Evolutionary conservation across 2,113 vertebrate species (phyloP).

Genomic region (Apistogramma diplotaenia): DNA sequence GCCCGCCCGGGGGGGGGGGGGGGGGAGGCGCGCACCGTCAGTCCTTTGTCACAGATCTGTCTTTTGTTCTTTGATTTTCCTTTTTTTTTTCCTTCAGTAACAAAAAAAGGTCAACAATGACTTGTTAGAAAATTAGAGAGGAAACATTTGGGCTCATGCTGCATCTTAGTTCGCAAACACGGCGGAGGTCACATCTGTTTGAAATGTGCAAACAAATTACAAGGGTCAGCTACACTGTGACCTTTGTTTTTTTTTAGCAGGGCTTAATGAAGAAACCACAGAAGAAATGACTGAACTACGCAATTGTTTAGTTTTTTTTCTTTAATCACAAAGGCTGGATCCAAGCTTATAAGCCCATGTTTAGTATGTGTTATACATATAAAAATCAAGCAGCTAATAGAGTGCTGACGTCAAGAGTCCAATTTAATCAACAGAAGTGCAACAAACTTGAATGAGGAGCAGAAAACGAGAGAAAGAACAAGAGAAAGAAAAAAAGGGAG

Average conservation of each 20-base stretch:
- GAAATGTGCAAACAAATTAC: not conserved
- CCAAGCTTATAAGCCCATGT: not conserved
- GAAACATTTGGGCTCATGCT: not conserved
- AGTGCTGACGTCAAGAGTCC: not conserved
- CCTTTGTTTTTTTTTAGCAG: not conserved
- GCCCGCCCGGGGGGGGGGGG: constrained; percentile 4
- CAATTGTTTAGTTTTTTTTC: not conserved
- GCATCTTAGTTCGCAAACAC: constrained; percentile 1
- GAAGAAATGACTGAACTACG: not conserved
- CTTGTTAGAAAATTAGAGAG: not conserved
- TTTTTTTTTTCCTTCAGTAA: constrained; percentile 2
- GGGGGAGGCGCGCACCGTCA: too few species aligned
- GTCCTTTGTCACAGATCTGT: constrained; percentile 8
- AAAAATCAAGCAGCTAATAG: not conserved
- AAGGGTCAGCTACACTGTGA: constrained; percentile 1
- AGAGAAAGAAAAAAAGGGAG: not conserved
- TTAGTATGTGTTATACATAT: not conserved
- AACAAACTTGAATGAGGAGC: constrained; percentile 7
- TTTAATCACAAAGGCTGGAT: not conserved
- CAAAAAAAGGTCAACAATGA: constrained; percentile 7
- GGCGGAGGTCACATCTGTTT: not conserved
- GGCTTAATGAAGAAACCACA: constrained; percentile 16
- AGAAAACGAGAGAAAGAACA: not conserved
- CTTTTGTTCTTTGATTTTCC: constrained; percentile 1
- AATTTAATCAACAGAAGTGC: not conserved